Conservation (phyloP, 2,113 vertebrate genomes). For the Oreochromis spilurus region DNA sequence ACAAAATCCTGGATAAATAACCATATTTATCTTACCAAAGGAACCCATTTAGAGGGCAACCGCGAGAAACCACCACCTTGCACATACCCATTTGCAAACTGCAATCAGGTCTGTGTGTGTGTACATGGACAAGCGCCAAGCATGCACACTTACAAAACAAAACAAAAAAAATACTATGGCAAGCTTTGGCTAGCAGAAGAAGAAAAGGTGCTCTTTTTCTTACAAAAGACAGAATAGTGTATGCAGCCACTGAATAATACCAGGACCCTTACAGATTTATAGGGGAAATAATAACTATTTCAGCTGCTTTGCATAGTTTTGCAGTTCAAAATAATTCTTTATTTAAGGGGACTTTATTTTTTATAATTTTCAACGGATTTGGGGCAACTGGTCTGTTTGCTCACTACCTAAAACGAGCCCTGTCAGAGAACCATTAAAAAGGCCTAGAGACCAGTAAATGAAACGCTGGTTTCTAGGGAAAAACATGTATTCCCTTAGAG, state of each 20-base stretch:
- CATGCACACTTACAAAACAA: not conserved
- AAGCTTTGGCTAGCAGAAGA: not conserved
- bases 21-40: not conserved
- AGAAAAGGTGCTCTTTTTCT: not conserved
- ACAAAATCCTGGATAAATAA: not conserved
- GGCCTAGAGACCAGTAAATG: not conserved
- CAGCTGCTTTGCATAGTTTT: not conserved
- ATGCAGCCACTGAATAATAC: not conserved
- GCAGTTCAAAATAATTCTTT: not conserved
- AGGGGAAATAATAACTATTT: no score
- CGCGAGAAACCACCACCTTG: not conserved
- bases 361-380: not conserved
- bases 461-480: fast-evolving
- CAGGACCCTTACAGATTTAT: not conserved
- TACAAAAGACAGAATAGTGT: not conserved
- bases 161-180: fast-evolving
- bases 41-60: not conserved
- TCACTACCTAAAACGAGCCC: not conserved
- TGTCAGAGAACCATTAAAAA: not conserved
- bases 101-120: not conserved
- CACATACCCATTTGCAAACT: not conserved
- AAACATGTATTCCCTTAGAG: not conserved
- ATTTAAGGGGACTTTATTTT: not conserved
- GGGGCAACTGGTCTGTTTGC: fast-evolving
- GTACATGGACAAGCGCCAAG: not conserved